phyloP scores from a whole-genome alignment of 2,113 vertebrate genomes.

The Gulo gulo region DNA sequence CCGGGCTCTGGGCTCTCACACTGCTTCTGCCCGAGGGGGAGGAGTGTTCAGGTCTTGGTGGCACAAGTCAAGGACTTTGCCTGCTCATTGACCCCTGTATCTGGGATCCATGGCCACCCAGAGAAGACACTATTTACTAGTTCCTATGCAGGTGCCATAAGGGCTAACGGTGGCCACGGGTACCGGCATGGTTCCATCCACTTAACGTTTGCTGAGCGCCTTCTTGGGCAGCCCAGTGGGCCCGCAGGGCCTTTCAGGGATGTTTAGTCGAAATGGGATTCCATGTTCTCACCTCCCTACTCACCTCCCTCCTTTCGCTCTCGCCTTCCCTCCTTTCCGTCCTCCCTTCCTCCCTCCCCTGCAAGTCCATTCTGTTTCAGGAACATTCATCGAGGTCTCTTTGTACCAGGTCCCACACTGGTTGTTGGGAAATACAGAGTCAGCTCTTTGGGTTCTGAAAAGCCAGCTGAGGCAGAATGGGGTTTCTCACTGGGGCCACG shows the following conservation, averaged over 20 bases:
- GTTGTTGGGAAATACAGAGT: neutral
- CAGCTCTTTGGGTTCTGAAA: neutral
- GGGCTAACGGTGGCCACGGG: rapidly evolving
- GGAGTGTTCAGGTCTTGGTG: neutral
- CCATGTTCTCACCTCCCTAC: neutral
- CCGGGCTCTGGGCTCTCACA: neutral
- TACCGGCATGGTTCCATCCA: rapidly evolving
- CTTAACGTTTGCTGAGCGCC: neutral
- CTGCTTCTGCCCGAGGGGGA: neutral
- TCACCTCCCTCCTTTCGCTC: neutral
- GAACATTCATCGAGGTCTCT: neutral
- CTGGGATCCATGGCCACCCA: neutral
- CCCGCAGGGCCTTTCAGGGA: neutral
- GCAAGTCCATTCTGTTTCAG: rapidly evolving
- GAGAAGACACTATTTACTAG: rapidly evolving
- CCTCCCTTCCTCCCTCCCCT: no score
- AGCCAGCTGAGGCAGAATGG: rapidly evolving
- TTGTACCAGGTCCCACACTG: neutral
- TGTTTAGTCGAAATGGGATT: neutral
- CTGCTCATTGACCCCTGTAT: rapidly evolving
- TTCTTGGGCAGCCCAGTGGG: neutral
- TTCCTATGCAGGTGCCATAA: rapidly evolving
- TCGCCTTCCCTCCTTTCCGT: no score
- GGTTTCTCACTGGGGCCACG: rapidly evolving
- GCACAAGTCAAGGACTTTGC: neutral